Evolutionary conservation across 2,113 vertebrate species (phyloP).

Genomic region (Murina feae): DNA sequence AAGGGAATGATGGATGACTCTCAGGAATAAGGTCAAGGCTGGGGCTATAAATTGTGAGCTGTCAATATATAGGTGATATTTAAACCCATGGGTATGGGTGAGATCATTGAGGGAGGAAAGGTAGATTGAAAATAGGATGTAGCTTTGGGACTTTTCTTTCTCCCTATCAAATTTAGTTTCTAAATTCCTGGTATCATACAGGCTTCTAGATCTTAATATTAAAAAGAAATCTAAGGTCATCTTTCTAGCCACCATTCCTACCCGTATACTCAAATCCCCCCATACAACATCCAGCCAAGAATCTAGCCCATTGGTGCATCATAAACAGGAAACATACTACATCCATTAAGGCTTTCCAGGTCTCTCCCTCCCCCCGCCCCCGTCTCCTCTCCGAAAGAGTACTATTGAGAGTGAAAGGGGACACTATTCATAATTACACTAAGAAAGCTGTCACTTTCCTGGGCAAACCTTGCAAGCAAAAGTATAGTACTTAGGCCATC

Average conservation of each 20-base stretch:
- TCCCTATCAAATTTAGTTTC: not conserved
- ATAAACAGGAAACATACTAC: not conserved
- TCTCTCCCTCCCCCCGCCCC: too few relatives aligned
- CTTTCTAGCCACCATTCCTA: not conserved
- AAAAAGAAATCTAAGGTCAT: not conserved
- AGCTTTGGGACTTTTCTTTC: not conserved
- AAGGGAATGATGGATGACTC: not conserved
- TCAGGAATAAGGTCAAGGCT: not conserved
- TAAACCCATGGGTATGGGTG: not conserved
- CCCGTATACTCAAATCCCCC: not conserved
- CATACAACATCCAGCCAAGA: not conserved
- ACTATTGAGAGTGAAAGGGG: not conserved
- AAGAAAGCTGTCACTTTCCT: not conserved
- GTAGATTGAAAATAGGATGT: not conserved
- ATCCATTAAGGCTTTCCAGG: not conserved
- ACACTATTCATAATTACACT: not conserved
- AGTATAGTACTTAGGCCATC: not conserved
- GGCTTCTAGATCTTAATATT: not conserved
- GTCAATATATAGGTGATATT: not conserved
- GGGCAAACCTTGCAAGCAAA: not conserved
- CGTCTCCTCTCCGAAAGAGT: not conserved
- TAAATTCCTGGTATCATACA: not conserved
- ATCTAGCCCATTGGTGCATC: not conserved
- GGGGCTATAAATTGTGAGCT: not conserved
- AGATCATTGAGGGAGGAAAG: not conserved